Percentiles rank a stretch among this genome's conserved stretches.
These are phyloP conservation scores for Lysiphlebus fabarum DNA, from an alignment of 1,140 invertebrate genomes.

Conservation along the genomic window DNA sequence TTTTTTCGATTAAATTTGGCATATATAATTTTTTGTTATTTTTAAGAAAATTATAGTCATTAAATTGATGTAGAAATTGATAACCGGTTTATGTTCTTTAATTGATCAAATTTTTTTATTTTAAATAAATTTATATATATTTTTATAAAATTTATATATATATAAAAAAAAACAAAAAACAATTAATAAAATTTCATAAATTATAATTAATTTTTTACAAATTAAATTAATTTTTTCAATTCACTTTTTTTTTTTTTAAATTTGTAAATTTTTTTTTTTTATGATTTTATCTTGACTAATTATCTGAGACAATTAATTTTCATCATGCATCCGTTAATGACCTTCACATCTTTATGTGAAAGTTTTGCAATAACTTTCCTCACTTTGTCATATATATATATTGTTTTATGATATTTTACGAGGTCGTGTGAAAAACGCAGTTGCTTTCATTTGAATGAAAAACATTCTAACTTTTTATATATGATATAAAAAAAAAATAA, in stretches of 20 bases:
- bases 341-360: constrained; percentile 43
- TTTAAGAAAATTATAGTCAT: no score
- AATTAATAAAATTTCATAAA: neutral
- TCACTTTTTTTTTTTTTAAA: neutral
- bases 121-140: no score
- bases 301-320: constrained; percentile 12
- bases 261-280: neutral
- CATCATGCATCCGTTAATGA: constrained; percentile 41
- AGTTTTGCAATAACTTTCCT: constrained; percentile 49
- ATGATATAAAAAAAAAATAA: neutral
- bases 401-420: constrained; percentile 14
- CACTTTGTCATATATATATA: constrained; percentile 15
- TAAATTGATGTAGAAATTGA: no score
- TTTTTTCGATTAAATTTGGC: no score
- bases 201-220: neutral
- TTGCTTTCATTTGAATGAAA: constrained; percentile 11
- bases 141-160: no score
- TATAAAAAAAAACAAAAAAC: no score
- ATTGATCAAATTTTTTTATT: no score
- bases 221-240: neutral
- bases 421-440: neutral
- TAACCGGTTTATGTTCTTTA: no score
- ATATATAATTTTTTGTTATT: no score
- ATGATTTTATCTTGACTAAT: constrained; percentile 17
- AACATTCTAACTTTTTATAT: neutral